Percentiles rank a stretch among this genome's conserved stretches.
phyloP scores from a whole-genome alignment of 2,113 vertebrate species.

The Calyptommatus sinebrachiatus region DNA sequence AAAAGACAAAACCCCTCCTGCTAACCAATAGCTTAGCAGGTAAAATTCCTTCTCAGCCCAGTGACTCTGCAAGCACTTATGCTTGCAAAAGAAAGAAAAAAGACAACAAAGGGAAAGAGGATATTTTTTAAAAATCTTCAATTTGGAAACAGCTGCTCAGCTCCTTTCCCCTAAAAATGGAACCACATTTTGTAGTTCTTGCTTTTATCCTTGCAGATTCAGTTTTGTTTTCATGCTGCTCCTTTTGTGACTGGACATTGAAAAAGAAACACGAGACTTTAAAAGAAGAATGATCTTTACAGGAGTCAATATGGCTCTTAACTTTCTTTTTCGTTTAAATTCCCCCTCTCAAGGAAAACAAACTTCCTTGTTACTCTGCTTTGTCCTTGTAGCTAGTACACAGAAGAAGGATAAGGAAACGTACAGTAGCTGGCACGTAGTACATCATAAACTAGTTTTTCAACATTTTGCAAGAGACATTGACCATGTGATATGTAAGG shows the following conservation, averaged over 20 bases:
- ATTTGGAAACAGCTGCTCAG: background rate
- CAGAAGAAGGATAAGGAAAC: constrained; percentile 54
- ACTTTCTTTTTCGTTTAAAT: background rate
- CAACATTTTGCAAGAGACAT: constrained; percentile 65
- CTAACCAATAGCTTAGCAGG: too few relatives aligned
- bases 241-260: constrained; percentile 8
- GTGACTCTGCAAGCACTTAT: too few relatives aligned
- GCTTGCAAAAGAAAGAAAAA: too few relatives aligned
- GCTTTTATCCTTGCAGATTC: background rate
- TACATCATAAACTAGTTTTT: constrained; percentile 61
- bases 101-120: too few relatives aligned
- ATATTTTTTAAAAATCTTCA: too few relatives aligned
- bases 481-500: constrained; percentile 51
- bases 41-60: too few relatives aligned
- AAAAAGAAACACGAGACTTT: background rate
- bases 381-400: constrained; percentile 29
- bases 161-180: background rate
- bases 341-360: constrained; percentile 41
- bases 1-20: too few relatives aligned
- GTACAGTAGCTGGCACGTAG: constrained; percentile 55
- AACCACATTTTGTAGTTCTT: background rate
- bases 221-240: constrained; percentile 10
- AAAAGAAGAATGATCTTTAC: constrained; percentile 36
- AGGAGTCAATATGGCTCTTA: constrained; percentile 23
- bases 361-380: constrained; percentile 53